Conservation (phyloP, 2,797 vertebrate species). For the Bradypodion ventrale region DNA sequence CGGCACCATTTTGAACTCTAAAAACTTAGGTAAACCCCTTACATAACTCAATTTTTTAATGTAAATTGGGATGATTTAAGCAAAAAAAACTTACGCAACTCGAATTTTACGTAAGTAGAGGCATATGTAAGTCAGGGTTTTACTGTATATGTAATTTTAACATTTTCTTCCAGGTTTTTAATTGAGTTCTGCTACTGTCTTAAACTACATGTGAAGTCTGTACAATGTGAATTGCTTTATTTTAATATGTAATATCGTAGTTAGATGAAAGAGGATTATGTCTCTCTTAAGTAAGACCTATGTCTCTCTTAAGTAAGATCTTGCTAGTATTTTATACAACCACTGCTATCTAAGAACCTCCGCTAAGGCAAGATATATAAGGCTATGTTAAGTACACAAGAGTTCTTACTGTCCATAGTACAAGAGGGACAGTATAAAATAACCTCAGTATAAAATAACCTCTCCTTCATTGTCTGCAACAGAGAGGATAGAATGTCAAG, state of each 20-base stretch:
- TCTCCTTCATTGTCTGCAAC: slow-evolving; percentile 9
- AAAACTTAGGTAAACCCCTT: too few relatives aligned
- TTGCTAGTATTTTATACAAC: background rate
- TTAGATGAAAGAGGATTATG: background rate
- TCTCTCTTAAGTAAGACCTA: too few relatives aligned
- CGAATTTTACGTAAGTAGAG: too few relatives aligned
- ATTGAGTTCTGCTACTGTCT: background rate
- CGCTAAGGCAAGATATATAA: background rate
- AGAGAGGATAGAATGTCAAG: background rate
- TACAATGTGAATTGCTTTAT: background rate
- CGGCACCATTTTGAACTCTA: too few relatives aligned
- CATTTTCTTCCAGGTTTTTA: background rate
- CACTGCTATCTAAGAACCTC: background rate
- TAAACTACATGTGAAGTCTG: background rate
- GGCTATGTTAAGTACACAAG: background rate
- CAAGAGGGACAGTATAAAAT: background rate
- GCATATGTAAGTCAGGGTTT: too few relatives aligned
- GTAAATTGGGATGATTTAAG: too few relatives aligned
- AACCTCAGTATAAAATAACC: slow-evolving; percentile 20
- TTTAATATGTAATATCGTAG: background rate
- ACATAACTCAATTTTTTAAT: too few relatives aligned
- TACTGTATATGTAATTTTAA: background rate
- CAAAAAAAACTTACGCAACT: too few relatives aligned
- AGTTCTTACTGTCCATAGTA: slow-evolving; percentile 18
- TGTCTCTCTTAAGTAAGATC: background rate